Evolutionary conservation across 2,797 vertebrate species (phyloP).

Genomic region (Chaenodraco wilsoni): DNA sequence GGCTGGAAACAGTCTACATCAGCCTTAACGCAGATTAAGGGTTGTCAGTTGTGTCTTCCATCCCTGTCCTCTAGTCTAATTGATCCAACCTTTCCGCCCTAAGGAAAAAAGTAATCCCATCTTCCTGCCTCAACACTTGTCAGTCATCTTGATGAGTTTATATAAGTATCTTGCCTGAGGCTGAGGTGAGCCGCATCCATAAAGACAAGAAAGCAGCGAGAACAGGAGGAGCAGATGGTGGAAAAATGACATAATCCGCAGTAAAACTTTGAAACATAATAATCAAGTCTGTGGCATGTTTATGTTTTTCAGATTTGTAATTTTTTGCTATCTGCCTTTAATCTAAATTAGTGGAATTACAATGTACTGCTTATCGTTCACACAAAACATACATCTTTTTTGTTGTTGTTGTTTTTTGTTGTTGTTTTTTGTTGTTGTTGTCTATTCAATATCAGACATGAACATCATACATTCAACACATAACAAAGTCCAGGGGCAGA

Average conservation of each 20-base stretch:
- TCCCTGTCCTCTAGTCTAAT: constrained; percentile 8
- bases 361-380: neutral
- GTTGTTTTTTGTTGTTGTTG: neutral
- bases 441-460: no score
- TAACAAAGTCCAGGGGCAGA: no score
- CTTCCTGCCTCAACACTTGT: constrained; percentile 18
- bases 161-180: constrained; percentile 29
- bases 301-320: neutral
- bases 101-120: constrained; percentile 35
- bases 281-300: constrained; percentile 1
- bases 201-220: neutral
- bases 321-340: no score
- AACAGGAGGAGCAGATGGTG: constrained; percentile 31
- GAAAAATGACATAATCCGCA: constrained; percentile 15
- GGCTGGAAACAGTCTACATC: neutral
- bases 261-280: neutral
- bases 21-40: neutral
- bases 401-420: no score
- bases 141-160: constrained; percentile 21
- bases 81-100: constrained; percentile 14
- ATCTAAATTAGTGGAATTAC: neutral
- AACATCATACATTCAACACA: no score
- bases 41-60: neutral
- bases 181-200: constrained; percentile 13
- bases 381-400: neutral